Evolutionary conservation across 2,888 invertebrate species (phyloP).

Genomic region (Hydropsyche betteni): DNA sequence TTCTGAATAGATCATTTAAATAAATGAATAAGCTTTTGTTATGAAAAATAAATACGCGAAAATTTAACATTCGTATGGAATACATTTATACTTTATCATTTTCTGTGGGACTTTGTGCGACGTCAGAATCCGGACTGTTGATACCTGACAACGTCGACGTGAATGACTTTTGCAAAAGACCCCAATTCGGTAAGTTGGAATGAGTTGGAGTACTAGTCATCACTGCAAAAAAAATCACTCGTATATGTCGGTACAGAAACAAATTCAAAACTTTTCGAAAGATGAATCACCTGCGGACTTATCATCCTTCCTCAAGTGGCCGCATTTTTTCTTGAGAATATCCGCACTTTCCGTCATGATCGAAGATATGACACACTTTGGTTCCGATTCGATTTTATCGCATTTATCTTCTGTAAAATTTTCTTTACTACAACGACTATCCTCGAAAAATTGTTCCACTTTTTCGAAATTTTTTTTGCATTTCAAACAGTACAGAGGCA

Average conservation of each 20-base stretch:
- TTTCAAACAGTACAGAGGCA: conserved; percentile 61
- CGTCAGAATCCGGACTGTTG: conserved; percentile 49
- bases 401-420: not conserved
- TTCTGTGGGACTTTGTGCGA: conserved; percentile 45
- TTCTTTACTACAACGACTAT: conserved; percentile 1
- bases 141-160: conserved; percentile 50
- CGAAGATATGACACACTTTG: not conserved
- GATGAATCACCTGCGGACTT: conserved; percentile 43
- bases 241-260: not conserved
- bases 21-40: too few species aligned
- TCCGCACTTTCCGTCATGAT: conserved; percentile 20
- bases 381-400: not conserved
- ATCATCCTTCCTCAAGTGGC: conserved; percentile 25
- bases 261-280: not conserved
- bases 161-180: conserved; percentile 50
- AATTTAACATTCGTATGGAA: too few species aligned
- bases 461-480: conserved; percentile 58
- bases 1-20: too few species aligned
- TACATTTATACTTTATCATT: conserved; percentile 42
- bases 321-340: conserved; percentile 34
- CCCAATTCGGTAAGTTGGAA: conserved; percentile 44
- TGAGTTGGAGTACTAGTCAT: conserved; percentile 51
- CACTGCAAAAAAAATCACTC: conserved; percentile 40
- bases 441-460: conserved; percentile 35
- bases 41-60: too few species aligned